Conservation (phyloP, 2,797 vertebrate species). For the Sarcoramphus papa region DNA sequence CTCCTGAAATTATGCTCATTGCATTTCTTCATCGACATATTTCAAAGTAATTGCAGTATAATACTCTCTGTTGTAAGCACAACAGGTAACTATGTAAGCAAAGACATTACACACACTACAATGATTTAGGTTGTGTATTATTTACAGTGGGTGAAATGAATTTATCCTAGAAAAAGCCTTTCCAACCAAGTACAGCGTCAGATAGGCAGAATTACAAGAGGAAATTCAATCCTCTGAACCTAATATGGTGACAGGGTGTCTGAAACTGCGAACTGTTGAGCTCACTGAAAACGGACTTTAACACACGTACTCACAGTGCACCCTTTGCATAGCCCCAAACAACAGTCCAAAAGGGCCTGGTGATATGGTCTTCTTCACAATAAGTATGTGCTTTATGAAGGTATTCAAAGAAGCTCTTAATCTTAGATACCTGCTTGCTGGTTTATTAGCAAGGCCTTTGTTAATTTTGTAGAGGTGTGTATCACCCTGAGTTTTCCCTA, state of each 20-base stretch:
- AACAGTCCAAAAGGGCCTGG: background rate
- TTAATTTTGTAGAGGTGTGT: background rate
- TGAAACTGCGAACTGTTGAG: background rate
- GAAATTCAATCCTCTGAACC: background rate
- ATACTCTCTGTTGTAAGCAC: conserved; percentile 5
- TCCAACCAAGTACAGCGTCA: background rate
- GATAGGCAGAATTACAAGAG: background rate
- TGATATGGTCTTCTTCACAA: background rate
- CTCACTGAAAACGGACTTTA: background rate
- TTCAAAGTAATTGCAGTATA: conserved; percentile 29
- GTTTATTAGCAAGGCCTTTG: background rate
- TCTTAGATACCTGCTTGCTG: background rate
- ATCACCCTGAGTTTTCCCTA: background rate
- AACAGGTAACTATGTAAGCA: background rate
- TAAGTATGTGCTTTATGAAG: background rate
- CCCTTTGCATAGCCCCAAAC: background rate
- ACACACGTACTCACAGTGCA: background rate
- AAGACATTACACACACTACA: background rate
- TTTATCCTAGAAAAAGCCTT: background rate
- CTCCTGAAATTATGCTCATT: background rate
- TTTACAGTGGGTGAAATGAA: background rate
- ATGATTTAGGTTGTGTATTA: background rate
- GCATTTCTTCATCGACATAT: background rate
- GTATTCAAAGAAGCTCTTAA: background rate
- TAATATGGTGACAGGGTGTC: background rate